Conservation (phyloP, 2,797 vertebrate genomes). For the Ataeniobius toweri region DNA sequence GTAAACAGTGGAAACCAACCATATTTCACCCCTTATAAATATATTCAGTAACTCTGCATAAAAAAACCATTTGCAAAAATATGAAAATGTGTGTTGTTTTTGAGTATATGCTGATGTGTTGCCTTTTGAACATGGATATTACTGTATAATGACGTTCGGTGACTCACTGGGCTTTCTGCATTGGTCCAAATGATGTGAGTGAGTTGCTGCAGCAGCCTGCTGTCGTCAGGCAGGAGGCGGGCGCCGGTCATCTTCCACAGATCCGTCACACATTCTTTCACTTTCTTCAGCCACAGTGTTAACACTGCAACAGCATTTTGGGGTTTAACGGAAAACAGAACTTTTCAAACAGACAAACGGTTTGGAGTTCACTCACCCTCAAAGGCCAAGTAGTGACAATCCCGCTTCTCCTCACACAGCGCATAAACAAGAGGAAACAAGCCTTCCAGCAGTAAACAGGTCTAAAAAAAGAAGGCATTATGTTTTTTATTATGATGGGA, state of each 20-base stretch:
- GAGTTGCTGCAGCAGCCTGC: slow-evolving; percentile 71
- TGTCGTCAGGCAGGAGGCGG: slow-evolving; percentile 69
- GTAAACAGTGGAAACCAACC: not conserved
- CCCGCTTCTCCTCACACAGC: slow-evolving; percentile 81
- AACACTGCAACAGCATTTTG: slow-evolving; percentile 77
- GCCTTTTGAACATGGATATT: not conserved
- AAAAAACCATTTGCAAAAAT: not conserved
- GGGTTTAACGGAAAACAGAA: slow-evolving; percentile 2
- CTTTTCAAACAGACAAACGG: not conserved
- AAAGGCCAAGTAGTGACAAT: slow-evolving; percentile 84
- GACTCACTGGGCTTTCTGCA: slow-evolving; percentile 86
- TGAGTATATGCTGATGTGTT: not conserved
- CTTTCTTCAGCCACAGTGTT: slow-evolving; percentile 84
- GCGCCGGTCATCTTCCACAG: slow-evolving; percentile 72
- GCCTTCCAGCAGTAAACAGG: slow-evolving; percentile 80
- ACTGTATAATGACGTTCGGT: not conserved
- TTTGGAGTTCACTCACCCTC: slow-evolving; percentile 79
- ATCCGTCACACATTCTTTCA: slow-evolving; percentile 76
- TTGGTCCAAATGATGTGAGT: slow-evolving; percentile 85
- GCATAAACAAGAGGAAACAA: slow-evolving; percentile 81
- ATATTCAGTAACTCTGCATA: not conserved
- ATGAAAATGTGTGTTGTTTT: slow-evolving; percentile 1
- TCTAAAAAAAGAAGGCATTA: slow-evolving; percentile 56
- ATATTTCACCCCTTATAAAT: too few species aligned
- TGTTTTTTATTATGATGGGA: not conserved